phyloP scores from a whole-genome alignment of 2,113 vertebrate species.

The Taurulus bubalis region DNA sequence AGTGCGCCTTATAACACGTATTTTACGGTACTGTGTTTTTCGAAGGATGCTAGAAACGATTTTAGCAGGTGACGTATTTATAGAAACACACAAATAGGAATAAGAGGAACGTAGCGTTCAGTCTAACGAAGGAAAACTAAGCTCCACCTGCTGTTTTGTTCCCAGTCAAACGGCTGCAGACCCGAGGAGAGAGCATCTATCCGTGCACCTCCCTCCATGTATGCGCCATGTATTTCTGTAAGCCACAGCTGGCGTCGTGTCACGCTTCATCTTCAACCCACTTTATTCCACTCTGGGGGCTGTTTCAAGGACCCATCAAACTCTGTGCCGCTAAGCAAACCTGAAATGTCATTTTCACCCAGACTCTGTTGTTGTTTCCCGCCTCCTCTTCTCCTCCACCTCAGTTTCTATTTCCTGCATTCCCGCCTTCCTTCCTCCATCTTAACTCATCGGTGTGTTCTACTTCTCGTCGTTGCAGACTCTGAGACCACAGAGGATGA shows the following conservation, averaged over 20 bases:
- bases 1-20: too few relatives aligned
- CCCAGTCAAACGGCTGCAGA: neutral
- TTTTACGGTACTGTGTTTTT: neutral
- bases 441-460: conserved; percentile 21
- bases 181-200: conserved; percentile 15
- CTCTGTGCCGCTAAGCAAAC: conserved; percentile 36
- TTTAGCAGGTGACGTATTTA: neutral
- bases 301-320: conserved; percentile 46
- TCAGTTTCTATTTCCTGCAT: neutral
- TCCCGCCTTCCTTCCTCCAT: neutral
- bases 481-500: conserved; percentile 98
- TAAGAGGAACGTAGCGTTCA: neutral
- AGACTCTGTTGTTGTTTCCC: conserved; percentile 24
- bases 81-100: neutral
- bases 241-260: conserved; percentile 60
- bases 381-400: conserved; percentile 1
- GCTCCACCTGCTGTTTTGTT: conserved; percentile 21
- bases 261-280: conserved; percentile 48
- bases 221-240: conserved; percentile 46
- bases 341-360: conserved; percentile 59
- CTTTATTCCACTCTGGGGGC: conserved; percentile 49
- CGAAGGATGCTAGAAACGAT: neutral
- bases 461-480: conserved; percentile 81
- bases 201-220: neutral
- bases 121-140: neutral